Base-by-base conservation (phyloP, 2,113 vertebrate species). In the Grammomys dolichurus region DNA sequence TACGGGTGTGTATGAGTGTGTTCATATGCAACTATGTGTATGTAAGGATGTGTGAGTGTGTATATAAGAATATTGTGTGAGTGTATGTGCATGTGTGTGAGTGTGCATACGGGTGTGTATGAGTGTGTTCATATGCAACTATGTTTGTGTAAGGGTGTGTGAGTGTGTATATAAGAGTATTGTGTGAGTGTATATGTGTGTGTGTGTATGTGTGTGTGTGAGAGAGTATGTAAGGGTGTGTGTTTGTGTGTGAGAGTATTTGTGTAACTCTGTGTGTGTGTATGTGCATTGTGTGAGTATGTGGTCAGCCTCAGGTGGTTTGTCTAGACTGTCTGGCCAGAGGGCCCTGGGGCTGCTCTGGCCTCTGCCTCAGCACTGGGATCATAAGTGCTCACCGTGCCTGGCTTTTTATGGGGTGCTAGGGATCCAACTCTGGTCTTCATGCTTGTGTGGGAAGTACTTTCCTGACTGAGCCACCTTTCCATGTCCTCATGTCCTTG, bases 341-440 rank as follows among this genome's bases (percentile, higher is more conserved):
- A 31, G 16, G 26, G n/a, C 4, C 20, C 82, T 28, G 40, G 76
- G 36, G 26, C 46, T 46, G n/a, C 26, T 65, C 3, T 1, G 26
- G 60, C 31, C 43, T 48, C 43, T 86, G 58, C 16, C 60, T 22
- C 40, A 86, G 82, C 31, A 43, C 82, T 46, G 60, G 82, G 58
- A 85, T 31, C 43, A 4, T 17, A 43, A 31, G 1, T 11, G 40
- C n/a, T 5, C 60, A 31, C 16, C 0, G 2, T 10, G 22, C n/a
- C 40, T 7, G 26, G 31, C 82, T 65, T 43, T 31, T 40, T n/a
- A 40, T 65, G 14, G 1, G 28, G 24, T 17, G 14, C 46, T 28
- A 28, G 40, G 81, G 14, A 20, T 67, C 82, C 43, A 46, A 86
- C 22, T 40, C 40, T 43, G 28, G 40, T 33, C 43, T 5, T 33